Conservation (phyloP, 2,888 invertebrate species). For the Strigamia maritima region DNA sequence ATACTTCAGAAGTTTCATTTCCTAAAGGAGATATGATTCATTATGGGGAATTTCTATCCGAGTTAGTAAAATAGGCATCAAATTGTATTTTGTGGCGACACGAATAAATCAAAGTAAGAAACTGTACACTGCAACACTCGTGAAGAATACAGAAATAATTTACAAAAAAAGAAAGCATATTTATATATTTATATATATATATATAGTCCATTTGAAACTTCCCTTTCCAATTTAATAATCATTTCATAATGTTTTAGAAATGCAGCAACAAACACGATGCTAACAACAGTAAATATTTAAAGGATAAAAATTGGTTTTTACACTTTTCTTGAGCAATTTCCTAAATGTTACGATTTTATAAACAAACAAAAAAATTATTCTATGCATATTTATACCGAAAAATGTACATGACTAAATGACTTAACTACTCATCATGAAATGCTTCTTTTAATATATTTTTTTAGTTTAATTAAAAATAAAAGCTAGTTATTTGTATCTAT, state of each 20-base stretch:
- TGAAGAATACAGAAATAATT: slow-evolving; percentile 2
- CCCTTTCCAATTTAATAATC: background rate
- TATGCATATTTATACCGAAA: background rate
- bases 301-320: background rate
- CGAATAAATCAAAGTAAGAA: slow-evolving; percentile 8
- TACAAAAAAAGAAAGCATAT: background rate
- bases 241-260: background rate
- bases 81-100: slow-evolving; percentile 3
- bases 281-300: background rate
- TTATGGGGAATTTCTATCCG: background rate
- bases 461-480: background rate
- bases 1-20: background rate
- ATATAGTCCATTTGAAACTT: background rate
- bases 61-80: background rate
- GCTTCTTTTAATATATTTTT: too few relatives aligned
- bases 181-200: background rate
- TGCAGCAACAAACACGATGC: background rate
- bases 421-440: background rate
- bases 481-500: background rate
- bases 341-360: background rate
- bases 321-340: background rate
- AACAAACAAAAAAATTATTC: background rate
- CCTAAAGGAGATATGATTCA: background rate
- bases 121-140: slow-evolving; percentile 6
- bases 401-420: background rate